Evolutionary conservation across 2,113 vertebrate genomes (phyloP).

Genomic region (Rhinogobius similis): DNA sequence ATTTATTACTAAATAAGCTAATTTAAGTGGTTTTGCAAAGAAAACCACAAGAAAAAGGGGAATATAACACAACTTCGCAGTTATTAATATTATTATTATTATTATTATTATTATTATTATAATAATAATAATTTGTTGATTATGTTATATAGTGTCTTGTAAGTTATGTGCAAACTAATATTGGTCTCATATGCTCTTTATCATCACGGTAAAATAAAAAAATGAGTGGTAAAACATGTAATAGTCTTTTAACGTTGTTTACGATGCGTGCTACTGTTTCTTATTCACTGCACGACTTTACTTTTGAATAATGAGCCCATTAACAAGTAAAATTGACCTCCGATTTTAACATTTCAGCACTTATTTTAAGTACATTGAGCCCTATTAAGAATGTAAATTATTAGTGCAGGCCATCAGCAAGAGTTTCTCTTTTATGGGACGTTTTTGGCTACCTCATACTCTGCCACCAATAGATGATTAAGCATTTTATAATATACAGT

Average conservation of each 20-base stretch:
- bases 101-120: too few relatives aligned
- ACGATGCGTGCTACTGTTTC: neutral
- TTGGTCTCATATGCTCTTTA: neutral
- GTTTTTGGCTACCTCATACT: neutral
- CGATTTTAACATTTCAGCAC: neutral
- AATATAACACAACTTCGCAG: too few relatives aligned
- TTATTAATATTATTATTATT: too few relatives aligned
- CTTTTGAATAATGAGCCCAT: constrained; percentile 14
- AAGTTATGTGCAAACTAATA: neutral
- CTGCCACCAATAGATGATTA: neutral
- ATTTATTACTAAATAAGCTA: too few relatives aligned
- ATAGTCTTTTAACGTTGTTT: neutral
- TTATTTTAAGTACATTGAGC: constrained; percentile 1
- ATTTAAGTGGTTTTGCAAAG: too few relatives aligned
- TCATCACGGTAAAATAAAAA: neutral
- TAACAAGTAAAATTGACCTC: constrained; percentile 14
- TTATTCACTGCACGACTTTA: neutral
- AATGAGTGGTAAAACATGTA: neutral
- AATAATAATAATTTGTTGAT: too few relatives aligned
- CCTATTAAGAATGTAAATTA: constrained; percentile 2
- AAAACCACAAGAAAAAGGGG: too few relatives aligned
- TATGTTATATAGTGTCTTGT: too few relatives aligned
- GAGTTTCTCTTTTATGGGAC: neutral
- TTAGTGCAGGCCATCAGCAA: neutral
- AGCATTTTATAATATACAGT: neutral